Base-by-base conservation (phyloP, 2,113 vertebrate species). In the Phyllopteryx taeniolatus region DNA sequence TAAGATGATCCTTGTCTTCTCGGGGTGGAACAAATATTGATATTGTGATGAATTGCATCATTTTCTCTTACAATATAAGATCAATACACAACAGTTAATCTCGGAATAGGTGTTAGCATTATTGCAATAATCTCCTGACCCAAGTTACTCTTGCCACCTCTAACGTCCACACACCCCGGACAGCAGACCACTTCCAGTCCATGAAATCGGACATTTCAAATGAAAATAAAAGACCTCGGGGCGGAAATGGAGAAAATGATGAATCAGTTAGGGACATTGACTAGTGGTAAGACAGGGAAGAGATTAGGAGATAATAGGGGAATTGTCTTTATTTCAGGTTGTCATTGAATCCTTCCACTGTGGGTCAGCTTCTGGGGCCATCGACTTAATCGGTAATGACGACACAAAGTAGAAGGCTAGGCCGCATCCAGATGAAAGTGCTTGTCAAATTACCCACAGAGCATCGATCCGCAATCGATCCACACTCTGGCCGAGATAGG, bases 391-490 rank as follows among this genome's bases (percentile, higher is more conserved):
- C 77, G 73, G 77, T 75, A 85, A 82, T 85, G 77, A 83, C 80
- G 84, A 82, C 79, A 80, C 73, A 80, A 74, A 78, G 77, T 61
- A 66, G 63, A 72, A 47, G 75, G 78, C 77, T 68, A 78, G 76
- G 74, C 56, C 80, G 74, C 68, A 57, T 35, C 61, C 78, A 79
- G 78, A 73, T 78, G 76, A 84, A 79, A 86, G 79, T 71, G 68
- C 80, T 84, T 88, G 84, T 81, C 86, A 84, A 83, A 83, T 86
- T 82, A 85, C 81, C 79, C 70, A 46, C 53, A 73, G 75, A 39
- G 39, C 67, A 86, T 81, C 56, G 84, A 88, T 81, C 68, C 22
- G 12, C 20, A 39, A 88, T 88, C 1, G 73, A 86, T 81, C 60
- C 42, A 65, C 61, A 64, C 60, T 67, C 66, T 31, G 27, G 3